phyloP scores from a whole-genome alignment of 2,888 invertebrate genomes.

The Aspidiotus rigidus region DNA sequence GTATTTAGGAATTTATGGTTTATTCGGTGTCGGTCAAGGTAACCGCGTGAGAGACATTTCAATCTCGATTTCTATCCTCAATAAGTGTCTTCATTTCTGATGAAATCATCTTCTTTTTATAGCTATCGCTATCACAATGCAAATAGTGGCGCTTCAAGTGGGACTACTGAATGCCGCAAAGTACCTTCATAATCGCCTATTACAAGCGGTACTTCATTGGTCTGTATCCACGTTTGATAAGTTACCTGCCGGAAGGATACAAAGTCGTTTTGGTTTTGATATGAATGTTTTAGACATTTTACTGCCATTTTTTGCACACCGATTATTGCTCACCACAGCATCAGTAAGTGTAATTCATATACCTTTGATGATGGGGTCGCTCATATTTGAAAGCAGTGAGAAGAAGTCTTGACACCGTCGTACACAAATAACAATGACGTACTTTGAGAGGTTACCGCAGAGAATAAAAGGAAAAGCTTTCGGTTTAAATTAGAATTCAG shows the following conservation, averaged over 20 bases:
- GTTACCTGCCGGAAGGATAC: conserved; percentile 47
- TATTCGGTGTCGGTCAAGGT: conserved; percentile 78
- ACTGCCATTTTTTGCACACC: conserved; percentile 36
- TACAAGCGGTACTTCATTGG: conserved; percentile 47
- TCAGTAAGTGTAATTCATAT: too few relatives aligned
- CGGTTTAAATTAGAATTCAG: too few relatives aligned
- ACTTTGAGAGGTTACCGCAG: too few relatives aligned
- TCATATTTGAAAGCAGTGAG: too few relatives aligned
- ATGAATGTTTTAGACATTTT: conserved; percentile 58
- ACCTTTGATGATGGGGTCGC: too few relatives aligned
- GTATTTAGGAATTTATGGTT: conserved; percentile 84
- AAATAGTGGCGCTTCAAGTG: conserved; percentile 17
- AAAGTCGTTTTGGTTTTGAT: conserved; percentile 48
- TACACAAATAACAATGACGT: too few relatives aligned
- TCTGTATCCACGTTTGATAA: conserved; percentile 49
- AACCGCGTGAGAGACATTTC: too few relatives aligned
- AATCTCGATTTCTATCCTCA: too few relatives aligned
- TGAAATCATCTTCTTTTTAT: neutral
- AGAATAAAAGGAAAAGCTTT: too few relatives aligned
- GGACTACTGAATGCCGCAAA: conserved; percentile 33
- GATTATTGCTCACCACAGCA: too few relatives aligned
- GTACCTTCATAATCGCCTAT: conserved; percentile 34
- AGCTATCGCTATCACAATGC: conserved; percentile 33
- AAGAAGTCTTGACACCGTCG: too few relatives aligned
- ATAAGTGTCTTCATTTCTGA: too few relatives aligned